A percentile compares a stretch with the other conserved stretches of the same genome.
These are phyloP conservation scores for Drosophila siamana DNA, from an alignment of 2,888 invertebrate genomes.

Conservation along the genomic window DNA sequence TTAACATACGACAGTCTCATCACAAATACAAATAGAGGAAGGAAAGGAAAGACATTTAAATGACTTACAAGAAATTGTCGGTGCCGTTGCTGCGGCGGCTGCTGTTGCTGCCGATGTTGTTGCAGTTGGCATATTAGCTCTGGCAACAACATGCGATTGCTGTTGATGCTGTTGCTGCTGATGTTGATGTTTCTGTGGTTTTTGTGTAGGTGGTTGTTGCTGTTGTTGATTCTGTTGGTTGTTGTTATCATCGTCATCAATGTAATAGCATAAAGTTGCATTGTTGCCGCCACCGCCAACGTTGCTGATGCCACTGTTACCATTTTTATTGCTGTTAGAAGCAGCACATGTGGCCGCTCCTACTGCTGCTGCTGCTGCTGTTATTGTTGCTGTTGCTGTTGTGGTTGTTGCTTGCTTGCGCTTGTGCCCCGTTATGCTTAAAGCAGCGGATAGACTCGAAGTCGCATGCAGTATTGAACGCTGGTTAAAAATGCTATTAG, in stretches of 20 bases:
- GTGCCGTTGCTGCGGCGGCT: constrained; percentile 71
- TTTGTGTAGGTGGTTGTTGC: constrained; percentile 37
- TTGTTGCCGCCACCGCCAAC: constrained; percentile 42
- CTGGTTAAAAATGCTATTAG: constrained; percentile 83
- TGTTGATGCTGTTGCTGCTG: constrained; percentile 41
- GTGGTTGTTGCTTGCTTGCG: constrained; percentile 59
- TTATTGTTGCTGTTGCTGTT: constrained; percentile 19
- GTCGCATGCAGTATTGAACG: constrained; percentile 77
- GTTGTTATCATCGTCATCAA: constrained; percentile 64
- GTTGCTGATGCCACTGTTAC: constrained; percentile 30
- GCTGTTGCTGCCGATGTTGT: constrained; percentile 40
- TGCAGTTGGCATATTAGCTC: constrained; percentile 43
- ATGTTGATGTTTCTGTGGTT: constrained; percentile 40
- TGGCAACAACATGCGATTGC: constrained; percentile 42
- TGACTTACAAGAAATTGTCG: constrained; percentile 86
- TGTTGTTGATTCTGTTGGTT: constrained; percentile 43
- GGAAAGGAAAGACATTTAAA: constrained; percentile 44
- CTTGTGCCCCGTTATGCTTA: constrained; percentile 78
- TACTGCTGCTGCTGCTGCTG: constrained; percentile 38
- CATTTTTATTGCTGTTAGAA: constrained; percentile 49
- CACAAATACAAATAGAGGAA: constrained; percentile 25
- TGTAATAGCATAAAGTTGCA: constrained; percentile 57
- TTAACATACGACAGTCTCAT: constrained; percentile 59
- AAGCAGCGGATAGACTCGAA: constrained; percentile 75
- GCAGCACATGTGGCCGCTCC: constrained; percentile 39